Conservation (phyloP, 1,140 invertebrate genomes). For the Vanessa atalanta region DNA sequence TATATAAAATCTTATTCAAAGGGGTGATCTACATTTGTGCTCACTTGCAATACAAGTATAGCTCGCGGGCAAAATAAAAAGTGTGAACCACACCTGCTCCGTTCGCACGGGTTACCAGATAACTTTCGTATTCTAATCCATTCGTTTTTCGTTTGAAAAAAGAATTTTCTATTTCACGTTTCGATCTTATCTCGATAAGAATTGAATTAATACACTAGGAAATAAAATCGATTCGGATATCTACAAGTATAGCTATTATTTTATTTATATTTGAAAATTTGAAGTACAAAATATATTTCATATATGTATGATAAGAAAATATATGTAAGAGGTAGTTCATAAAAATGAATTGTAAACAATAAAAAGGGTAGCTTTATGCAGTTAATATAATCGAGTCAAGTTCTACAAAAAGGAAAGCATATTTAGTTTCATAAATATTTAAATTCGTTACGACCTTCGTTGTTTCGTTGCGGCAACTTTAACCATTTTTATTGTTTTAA, state of each 20-base stretch:
- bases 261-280: too few relatives aligned
- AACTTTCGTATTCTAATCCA: conserved; percentile 58
- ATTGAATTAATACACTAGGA: not conserved
- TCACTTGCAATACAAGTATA: conserved; percentile 43
- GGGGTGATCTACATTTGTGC: conserved; percentile 40
- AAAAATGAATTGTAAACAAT: not conserved
- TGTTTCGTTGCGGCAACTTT: not conserved
- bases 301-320: too few relatives aligned
- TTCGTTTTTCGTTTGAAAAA: conserved; percentile 42
- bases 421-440: conserved; percentile 15
- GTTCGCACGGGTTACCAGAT: conserved; percentile 64
- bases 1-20: conserved; percentile 29
- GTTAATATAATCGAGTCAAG: not conserved
- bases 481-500: conserved; percentile 4
- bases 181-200: conserved; percentile 1
- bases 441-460: conserved; percentile 1
- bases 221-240: too few relatives aligned
- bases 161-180: conserved; percentile 31
- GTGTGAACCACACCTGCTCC: conserved; percentile 52
- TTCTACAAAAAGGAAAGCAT: conserved; percentile 1
- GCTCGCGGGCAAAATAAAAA: conserved; percentile 44
- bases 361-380: not conserved
- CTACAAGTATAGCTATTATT: too few relatives aligned
- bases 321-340: not conserved
- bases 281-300: too few relatives aligned